Conservation (phyloP, 1,140 invertebrate species). For the Elysia chlorotica region DNA sequence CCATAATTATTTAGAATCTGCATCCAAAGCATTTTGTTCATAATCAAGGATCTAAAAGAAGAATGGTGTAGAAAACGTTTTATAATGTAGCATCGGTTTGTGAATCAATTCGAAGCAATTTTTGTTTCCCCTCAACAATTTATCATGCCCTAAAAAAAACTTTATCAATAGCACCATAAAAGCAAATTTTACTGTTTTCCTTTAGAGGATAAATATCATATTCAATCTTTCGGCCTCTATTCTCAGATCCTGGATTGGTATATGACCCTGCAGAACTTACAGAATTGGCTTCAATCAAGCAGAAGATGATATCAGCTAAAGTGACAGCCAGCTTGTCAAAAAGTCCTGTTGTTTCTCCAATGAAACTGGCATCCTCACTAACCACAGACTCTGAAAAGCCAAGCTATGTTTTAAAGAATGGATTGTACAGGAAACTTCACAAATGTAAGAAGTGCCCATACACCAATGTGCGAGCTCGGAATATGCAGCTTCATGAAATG, state of each 20-base stretch:
- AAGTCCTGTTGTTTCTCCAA: constrained; percentile 42
- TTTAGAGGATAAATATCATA: too few species aligned
- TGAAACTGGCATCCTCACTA: constrained; percentile 48
- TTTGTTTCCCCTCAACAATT: too few species aligned
- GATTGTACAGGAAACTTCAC: constrained; percentile 80
- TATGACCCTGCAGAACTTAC: constrained; percentile 49
- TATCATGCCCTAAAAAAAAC: too few species aligned
- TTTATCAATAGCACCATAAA: too few species aligned
- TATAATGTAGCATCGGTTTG: too few species aligned
- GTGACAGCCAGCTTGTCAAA: constrained; percentile 50
- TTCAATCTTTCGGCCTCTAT: too few species aligned
- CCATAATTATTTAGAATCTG: too few species aligned
- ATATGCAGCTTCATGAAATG: constrained; percentile 84
- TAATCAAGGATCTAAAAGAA: too few species aligned
- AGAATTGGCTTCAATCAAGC: constrained; percentile 54
- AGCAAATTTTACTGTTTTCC: too few species aligned
- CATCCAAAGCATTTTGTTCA: too few species aligned
- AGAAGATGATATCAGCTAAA: constrained; percentile 54
- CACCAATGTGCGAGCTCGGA: constrained; percentile 72
- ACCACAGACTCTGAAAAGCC: constrained; percentile 41
- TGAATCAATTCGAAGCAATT: too few species aligned
- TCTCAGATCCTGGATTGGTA: constrained; percentile 41
- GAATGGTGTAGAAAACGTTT: too few species aligned
- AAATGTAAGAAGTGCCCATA: constrained; percentile 85
- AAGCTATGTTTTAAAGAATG: constrained; percentile 57